Percentiles rank a stretch among this genome's conserved stretches.
phyloP scores from a whole-genome alignment of 2,113 vertebrate species.

The Saccopteryx bilineata region DNA sequence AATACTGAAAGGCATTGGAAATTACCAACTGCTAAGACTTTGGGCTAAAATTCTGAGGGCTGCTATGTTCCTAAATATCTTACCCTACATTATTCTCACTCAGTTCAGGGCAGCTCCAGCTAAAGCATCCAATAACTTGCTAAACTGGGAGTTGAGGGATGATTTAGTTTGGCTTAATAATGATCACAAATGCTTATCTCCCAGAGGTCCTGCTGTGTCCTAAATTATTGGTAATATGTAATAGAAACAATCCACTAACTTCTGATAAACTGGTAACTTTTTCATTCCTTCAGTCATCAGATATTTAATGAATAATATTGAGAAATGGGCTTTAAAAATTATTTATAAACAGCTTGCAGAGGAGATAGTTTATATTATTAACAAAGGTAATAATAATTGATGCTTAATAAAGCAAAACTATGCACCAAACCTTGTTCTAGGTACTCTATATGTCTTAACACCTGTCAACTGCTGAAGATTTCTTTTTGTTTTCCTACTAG shows the following conservation, averaged over 20 bases:
- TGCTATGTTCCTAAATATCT: neutral
- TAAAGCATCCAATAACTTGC: neutral
- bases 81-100: neutral
- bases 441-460: neutral
- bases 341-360: neutral
- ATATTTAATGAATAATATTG: neutral
- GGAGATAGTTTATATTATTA: neutral
- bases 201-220: neutral
- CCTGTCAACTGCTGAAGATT: neutral
- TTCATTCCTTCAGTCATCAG: neutral
- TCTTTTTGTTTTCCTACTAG: neutral
- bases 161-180: neutral
- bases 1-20: neutral
- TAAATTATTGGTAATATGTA: neutral
- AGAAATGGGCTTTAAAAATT: constrained; percentile 16
- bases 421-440: neutral
- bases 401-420: neutral
- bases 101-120: neutral
- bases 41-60: neutral
- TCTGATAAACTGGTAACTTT: constrained; percentile 33
- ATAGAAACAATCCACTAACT: neutral
- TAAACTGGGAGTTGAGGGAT: neutral
- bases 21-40: neutral
- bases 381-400: neutral
- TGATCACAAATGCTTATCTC: neutral